phyloP scores from a whole-genome alignment of 1,140 invertebrate genomes.

The Vanessa tameamea region DNA sequence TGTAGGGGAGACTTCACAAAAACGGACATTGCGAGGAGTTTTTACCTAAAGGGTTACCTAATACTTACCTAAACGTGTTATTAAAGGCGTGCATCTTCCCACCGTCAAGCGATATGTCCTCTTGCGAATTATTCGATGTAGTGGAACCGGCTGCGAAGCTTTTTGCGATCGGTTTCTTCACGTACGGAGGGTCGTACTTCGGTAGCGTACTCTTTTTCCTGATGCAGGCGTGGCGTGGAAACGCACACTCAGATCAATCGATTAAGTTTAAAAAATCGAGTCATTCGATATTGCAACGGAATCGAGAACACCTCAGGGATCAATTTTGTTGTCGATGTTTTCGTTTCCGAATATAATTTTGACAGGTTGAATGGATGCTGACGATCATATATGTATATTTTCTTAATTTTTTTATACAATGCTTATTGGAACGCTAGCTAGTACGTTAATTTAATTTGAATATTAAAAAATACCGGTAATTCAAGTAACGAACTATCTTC shows the following conservation, averaged over 20 bases:
- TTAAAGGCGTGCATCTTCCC: conserved; percentile 90
- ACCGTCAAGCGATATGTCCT: conserved; percentile 88
- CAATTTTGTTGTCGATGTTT: conserved; percentile 58
- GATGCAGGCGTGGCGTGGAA: conserved; percentile 77
- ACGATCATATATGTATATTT: background rate
- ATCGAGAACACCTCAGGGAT: conserved; percentile 65
- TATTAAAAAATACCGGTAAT: too few species aligned
- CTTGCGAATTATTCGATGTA: conserved; percentile 86
- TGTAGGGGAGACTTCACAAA: background rate
- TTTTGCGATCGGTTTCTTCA: conserved; percentile 90
- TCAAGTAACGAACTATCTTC: too few species aligned
- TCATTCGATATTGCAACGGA: conserved; percentile 48
- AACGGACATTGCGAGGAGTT: conserved; percentile 2
- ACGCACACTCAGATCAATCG: conserved; percentile 80
- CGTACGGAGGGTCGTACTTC: conserved; percentile 92
- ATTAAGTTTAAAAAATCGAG: conserved; percentile 71
- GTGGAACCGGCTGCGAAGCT: conserved; percentile 83
- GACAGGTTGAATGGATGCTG: conserved; percentile 49
- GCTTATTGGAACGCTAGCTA: too few species aligned
- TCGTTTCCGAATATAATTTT: conserved; percentile 55
- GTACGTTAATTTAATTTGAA: too few species aligned
- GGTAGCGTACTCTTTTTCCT: conserved; percentile 93
- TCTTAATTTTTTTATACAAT: too few species aligned
- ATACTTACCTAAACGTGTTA: conserved; percentile 88
- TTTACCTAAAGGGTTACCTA: conserved; percentile 13